Evolutionary conservation across 2,113 vertebrate genomes (phyloP).

Genomic region (Ahaetulla prasina): DNA sequence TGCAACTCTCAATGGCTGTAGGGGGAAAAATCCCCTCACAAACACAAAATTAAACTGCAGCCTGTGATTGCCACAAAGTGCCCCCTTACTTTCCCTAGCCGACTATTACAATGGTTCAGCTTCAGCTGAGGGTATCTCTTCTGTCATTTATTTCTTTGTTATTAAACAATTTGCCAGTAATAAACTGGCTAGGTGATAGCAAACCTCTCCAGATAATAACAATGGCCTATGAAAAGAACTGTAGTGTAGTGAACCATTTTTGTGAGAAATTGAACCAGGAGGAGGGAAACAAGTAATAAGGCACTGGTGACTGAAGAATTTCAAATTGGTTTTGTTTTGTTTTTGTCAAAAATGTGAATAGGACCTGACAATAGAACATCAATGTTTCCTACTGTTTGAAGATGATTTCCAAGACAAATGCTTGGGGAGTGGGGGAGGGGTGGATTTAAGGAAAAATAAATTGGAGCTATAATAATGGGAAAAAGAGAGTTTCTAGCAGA

Average conservation of each 20-base stretch:
- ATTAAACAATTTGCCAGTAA: background rate
- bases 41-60: background rate
- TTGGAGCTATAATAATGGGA: background rate
- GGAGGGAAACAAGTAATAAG: background rate
- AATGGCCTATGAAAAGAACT: background rate
- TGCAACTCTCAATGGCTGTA: background rate
- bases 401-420: background rate
- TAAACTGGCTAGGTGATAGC: background rate
- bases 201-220: background rate
- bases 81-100: background rate
- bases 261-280: background rate
- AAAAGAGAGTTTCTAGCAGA: background rate
- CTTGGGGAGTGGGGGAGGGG: too few relatives aligned
- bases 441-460: background rate
- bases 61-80: background rate
- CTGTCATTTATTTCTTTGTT: constrained; percentile 1
- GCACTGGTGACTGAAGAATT: background rate
- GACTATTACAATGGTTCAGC: background rate
- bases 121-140: background rate
- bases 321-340: background rate
- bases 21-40: background rate
- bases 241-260: background rate
- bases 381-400: background rate
- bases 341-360: background rate
- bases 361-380: background rate